Evolutionary conservation across 2,797 vertebrate genomes (phyloP).

Genomic region (Poeciliopsis paucimaculata): DNA sequence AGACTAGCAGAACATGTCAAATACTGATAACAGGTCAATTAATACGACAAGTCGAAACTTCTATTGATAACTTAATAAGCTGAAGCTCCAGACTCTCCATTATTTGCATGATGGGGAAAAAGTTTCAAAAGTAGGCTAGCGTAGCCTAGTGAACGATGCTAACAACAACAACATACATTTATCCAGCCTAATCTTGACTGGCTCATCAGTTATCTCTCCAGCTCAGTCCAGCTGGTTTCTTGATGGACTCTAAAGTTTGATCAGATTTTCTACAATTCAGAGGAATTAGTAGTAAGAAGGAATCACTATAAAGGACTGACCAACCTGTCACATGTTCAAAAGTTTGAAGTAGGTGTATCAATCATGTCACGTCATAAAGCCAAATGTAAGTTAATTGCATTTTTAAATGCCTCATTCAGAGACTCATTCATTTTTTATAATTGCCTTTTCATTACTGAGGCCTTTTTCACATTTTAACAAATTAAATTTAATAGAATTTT

Average conservation of each 20-base stretch:
- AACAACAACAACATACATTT: background rate
- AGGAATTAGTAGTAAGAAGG: background rate
- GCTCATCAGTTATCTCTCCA: background rate
- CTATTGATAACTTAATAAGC: background rate
- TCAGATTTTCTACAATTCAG: background rate
- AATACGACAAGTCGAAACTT: background rate
- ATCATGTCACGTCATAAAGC: background rate
- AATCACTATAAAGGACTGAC: background rate
- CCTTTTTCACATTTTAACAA: background rate
- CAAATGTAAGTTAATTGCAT: background rate
- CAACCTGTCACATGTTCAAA: background rate
- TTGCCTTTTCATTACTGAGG: background rate
- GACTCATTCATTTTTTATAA: background rate
- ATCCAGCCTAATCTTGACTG: background rate
- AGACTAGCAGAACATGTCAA: background rate
- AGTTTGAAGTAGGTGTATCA: background rate
- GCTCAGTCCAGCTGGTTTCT: background rate
- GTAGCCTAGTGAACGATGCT: background rate
- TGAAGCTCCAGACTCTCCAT: background rate
- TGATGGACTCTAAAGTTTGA: background rate
- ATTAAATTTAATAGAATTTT: background rate
- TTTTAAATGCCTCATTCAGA: background rate
- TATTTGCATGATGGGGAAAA: background rate
- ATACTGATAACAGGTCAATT: background rate
- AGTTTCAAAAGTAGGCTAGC: background rate